A percentile compares a stretch with the other conserved stretches of the same genome.
phyloP scores from a whole-genome alignment of 1,140 invertebrate genomes.

The Spodoptera frugiperda region DNA sequence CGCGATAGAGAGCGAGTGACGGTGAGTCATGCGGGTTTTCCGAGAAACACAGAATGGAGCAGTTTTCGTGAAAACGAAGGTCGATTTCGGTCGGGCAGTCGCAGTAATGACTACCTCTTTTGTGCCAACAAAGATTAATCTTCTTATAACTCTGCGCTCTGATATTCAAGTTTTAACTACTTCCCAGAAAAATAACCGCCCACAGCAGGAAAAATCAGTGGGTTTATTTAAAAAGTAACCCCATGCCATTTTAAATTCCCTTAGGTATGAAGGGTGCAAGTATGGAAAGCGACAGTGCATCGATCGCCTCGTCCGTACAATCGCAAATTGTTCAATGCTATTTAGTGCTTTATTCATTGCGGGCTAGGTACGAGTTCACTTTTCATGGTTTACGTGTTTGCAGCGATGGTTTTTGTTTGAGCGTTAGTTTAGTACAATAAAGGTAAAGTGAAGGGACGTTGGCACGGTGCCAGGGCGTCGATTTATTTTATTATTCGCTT shows the following conservation, averaged over 20 bases:
- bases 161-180: background rate
- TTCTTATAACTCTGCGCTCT: slow-evolving; percentile 49
- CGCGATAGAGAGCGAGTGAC: slow-evolving; percentile 74
- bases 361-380: slow-evolving; percentile 53
- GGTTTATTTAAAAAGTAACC: slow-evolving; percentile 50
- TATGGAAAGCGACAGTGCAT: slow-evolving; percentile 58
- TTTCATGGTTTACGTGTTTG: slow-evolving; percentile 43
- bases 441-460: slow-evolving; percentile 78
- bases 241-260: slow-evolving; percentile 47
- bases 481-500: slow-evolving; percentile 81
- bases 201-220: background rate
- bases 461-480: slow-evolving; percentile 76
- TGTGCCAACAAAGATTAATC: slow-evolving; percentile 49
- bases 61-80: slow-evolving; percentile 83
- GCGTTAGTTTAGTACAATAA: slow-evolving; percentile 58
- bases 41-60: slow-evolving; percentile 73
- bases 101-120: slow-evolving; percentile 53
- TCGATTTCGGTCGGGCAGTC: slow-evolving; percentile 56
- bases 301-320: slow-evolving; percentile 48
- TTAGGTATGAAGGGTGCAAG: slow-evolving; percentile 52
- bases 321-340: slow-evolving; percentile 14
- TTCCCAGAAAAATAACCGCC: background rate
- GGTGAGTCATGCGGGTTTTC: slow-evolving; percentile 84
- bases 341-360: slow-evolving; percentile 51
- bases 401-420: slow-evolving; percentile 56